A percentile compares a stretch with the other conserved stretches of the same genome.
Conservation (phyloP, 2,888 invertebrate genomes). For the Stenodera caucasica region DNA sequence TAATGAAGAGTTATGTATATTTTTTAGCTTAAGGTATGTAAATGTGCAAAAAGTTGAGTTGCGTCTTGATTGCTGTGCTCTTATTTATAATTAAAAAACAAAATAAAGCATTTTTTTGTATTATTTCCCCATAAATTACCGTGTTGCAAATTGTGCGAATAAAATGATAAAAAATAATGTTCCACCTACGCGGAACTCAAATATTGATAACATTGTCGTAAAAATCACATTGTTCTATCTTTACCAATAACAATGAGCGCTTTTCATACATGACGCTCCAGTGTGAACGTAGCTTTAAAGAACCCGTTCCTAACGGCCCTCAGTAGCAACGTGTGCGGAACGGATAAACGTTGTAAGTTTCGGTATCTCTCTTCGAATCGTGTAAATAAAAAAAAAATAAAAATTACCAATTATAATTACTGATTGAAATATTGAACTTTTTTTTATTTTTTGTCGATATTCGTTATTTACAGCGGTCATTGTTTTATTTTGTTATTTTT, state of each 20-base stretch:
- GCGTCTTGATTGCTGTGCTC: constrained; percentile 37
- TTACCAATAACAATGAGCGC: neutral
- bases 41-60: constrained; percentile 29
- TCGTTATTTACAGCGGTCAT: neutral
- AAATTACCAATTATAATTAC: neutral
- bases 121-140: neutral
- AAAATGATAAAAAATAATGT: too few relatives aligned
- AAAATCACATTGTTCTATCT: neutral
- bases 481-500: neutral
- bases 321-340: constrained; percentile 12
- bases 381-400: neutral
- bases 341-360: neutral
- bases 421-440: too few relatives aligned
- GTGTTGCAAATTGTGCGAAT: too few relatives aligned
- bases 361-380: neutral
- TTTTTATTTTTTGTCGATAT: too few relatives aligned
- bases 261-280: constrained; percentile 11
- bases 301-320: constrained; percentile 32
- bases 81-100: constrained; percentile 31
- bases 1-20: constrained; percentile 37
- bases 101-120: neutral
- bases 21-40: constrained; percentile 37
- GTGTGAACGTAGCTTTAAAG: constrained; percentile 30
- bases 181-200: neutral
- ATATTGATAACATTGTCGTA: neutral